phyloP scores from a whole-genome alignment of 2,888 invertebrate genomes.

The Zaprionus obscuricornis region DNA sequence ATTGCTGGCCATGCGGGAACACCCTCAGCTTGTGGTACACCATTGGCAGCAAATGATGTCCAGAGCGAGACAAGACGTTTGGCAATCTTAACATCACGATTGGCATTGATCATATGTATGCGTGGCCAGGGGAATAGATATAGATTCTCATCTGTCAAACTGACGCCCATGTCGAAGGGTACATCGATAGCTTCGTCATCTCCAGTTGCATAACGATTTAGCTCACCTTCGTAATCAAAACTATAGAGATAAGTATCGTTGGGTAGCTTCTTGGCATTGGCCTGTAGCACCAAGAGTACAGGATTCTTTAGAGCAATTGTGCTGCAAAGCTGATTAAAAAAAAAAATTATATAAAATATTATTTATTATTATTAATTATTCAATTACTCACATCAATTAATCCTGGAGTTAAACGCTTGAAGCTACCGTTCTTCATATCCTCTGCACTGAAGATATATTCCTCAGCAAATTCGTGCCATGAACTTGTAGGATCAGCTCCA shows the following conservation, averaged over 20 bases:
- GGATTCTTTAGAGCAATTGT: conserved; percentile 84
- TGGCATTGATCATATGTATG: conserved; percentile 74
- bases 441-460: conserved; percentile 74
- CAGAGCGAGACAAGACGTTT: conserved; percentile 83
- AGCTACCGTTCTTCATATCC: conserved; percentile 82
- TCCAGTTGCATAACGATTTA: conserved; percentile 79
- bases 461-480: conserved; percentile 77
- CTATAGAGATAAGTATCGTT: conserved; percentile 84
- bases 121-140: conserved; percentile 85
- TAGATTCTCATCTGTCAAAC: conserved; percentile 86
- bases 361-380: neutral
- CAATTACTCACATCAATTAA: conserved; percentile 83
- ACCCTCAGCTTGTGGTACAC: conserved; percentile 75
- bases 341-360: neutral
- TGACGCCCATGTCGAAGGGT: conserved; percentile 84
- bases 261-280: conserved; percentile 80
- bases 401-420: conserved; percentile 83
- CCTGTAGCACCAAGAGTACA: conserved; percentile 82
- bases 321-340: conserved; percentile 81
- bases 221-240: conserved; percentile 84
- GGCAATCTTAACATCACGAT: conserved; percentile 82
- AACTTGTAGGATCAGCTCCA: conserved; percentile 77
- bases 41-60: conserved; percentile 82
- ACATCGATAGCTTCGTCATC: conserved; percentile 80
- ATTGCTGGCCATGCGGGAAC: conserved; percentile 79